These are phyloP conservation scores for Arothron firmamentum DNA, from an alignment of 2,113 vertebrate genomes.

Conservation along the genomic window DNA sequence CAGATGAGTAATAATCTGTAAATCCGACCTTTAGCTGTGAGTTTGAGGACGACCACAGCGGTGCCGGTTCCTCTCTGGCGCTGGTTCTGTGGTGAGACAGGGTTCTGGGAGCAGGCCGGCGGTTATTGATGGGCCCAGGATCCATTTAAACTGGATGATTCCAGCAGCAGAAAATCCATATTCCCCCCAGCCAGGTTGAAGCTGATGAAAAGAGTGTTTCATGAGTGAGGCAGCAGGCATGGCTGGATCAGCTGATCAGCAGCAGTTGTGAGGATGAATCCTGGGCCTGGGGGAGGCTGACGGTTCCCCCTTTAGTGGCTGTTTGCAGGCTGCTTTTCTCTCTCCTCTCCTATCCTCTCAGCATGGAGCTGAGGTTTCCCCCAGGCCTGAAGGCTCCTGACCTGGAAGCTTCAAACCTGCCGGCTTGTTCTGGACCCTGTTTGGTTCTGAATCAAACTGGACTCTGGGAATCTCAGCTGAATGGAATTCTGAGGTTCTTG, in stretches of 20 bases:
- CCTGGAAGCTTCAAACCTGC: too few species aligned
- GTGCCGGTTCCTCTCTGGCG: too few species aligned
- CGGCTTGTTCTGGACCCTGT: too few species aligned
- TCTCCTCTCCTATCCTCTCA: too few species aligned
- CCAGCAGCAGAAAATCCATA: background rate
- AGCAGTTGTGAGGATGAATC: background rate
- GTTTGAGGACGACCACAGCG: background rate
- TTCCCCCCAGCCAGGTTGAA: background rate
- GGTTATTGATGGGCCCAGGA: too few species aligned
- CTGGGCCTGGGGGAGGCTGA: background rate
- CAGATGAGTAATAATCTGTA: background rate
- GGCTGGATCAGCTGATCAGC: constrained; percentile 11
- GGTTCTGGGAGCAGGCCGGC: too few species aligned
- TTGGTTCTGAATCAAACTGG: too few species aligned
- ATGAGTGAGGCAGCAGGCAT: constrained; percentile 20
- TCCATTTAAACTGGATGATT: background rate
- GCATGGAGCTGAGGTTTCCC: too few species aligned
- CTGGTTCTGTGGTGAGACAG: too few species aligned
- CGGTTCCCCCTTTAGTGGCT: background rate
- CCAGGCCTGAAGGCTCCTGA: too few species aligned
- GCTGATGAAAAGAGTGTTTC: constrained; percentile 27
- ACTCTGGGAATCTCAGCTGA: too few species aligned
- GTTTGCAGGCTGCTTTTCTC: background rate
- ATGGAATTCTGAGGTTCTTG: too few species aligned
- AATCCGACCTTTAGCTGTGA: background rate